These are phyloP conservation scores for Pseudomyrmex sp. DNA, from an alignment of 1,140 invertebrate genomes.

Conservation along the genomic window DNA sequence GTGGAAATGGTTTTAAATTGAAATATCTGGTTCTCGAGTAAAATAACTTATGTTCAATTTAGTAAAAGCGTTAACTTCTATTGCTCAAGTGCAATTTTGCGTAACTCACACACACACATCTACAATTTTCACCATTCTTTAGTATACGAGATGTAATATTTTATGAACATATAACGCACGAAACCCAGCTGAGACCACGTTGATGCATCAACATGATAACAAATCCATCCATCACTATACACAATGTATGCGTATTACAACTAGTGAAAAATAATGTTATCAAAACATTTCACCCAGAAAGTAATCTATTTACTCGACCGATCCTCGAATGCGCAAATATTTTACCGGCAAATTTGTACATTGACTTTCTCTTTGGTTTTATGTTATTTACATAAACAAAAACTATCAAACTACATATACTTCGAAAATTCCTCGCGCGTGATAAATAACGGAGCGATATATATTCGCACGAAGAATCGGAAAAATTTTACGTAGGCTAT, in stretches of 20 bases:
- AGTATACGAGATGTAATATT: background rate
- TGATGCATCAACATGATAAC: background rate
- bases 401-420: too few species aligned
- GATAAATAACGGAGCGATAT: background rate
- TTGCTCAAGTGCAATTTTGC: background rate
- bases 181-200: conserved; percentile 6
- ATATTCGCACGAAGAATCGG: background rate
- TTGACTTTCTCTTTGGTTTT: background rate
- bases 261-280: background rate
- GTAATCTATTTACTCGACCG: background rate
- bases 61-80: background rate
- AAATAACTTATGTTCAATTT: background rate
- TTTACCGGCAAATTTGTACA: background rate
- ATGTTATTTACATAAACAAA: too few species aligned
- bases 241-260: background rate
- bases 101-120: background rate
- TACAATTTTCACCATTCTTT: background rate
- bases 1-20: conserved; percentile 1
- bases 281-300: background rate
- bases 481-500: background rate
- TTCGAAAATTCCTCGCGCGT: background rate
- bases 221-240: background rate
- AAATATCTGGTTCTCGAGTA: background rate
- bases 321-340: conserved; percentile 3
- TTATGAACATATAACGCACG: background rate